Evolutionary conservation across 2,797 vertebrate species (phyloP).

Genomic region (Saxicola maurus): DNA sequence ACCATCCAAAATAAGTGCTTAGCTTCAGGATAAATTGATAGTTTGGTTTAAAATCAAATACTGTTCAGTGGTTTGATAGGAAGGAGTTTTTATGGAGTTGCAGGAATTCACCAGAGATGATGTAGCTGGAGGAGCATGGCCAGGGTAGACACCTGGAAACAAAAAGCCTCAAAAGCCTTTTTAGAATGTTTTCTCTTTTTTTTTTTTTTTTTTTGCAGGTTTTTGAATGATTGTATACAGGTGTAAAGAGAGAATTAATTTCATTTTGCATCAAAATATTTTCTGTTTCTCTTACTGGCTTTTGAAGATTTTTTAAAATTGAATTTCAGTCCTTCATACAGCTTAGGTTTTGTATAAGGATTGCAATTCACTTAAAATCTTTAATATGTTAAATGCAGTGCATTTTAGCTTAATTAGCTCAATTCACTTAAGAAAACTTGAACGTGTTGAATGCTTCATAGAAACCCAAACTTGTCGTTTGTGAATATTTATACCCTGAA

Average conservation of each 20-base stretch:
- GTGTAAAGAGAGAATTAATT: conserved; percentile 39
- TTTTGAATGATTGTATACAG: not conserved
- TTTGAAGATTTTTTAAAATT: not conserved
- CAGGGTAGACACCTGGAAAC: not conserved
- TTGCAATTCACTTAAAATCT: conserved; percentile 49
- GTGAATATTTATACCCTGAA: not conserved
- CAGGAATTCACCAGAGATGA: not conserved
- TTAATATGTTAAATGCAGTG: conserved; percentile 46
- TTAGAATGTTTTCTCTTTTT: not conserved
- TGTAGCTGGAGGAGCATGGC: not conserved
- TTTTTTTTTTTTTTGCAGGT: not conserved
- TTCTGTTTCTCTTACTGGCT: conserved; percentile 23
- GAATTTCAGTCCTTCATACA: conserved; percentile 23
- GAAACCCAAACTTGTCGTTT: not conserved
- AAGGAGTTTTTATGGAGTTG: not conserved
- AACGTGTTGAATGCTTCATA: not conserved
- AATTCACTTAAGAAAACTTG: not conserved
- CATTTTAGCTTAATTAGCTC: conserved; percentile 24
- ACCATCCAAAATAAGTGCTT: not conserved
- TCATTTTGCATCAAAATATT: conserved; percentile 64
- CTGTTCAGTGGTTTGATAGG: not conserved
- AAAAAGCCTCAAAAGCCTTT: not conserved
- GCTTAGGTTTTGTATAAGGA: not conserved
- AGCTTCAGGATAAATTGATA: not conserved
- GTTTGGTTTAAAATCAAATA: not conserved